These are phyloP conservation scores for Sparidentex hasta DNA, from an alignment of 2,797 vertebrate genomes.

Conservation along the genomic window DNA sequence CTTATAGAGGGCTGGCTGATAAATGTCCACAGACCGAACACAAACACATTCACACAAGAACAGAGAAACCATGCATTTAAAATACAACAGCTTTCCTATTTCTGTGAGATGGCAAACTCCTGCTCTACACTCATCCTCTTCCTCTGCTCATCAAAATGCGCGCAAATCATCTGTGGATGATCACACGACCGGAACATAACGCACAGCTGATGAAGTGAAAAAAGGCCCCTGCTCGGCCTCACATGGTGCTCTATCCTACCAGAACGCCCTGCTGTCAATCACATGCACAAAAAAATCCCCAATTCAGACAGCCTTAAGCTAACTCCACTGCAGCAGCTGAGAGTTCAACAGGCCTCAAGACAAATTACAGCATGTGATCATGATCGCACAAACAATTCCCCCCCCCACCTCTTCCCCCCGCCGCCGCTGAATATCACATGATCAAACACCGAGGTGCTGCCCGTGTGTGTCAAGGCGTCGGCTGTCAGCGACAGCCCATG, in stretches of 20 bases:
- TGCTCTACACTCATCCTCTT: too few species aligned
- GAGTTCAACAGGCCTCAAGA: conserved; percentile 51
- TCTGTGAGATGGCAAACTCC: too few species aligned
- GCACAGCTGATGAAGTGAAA: neutral
- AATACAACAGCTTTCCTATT: too few species aligned
- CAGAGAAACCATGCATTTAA: too few species aligned
- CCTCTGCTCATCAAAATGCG: neutral
- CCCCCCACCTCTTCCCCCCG: neutral
- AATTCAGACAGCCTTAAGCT: conserved; percentile 9
- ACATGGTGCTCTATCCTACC: neutral
- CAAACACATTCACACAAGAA: too few species aligned
- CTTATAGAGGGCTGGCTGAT: too few species aligned
- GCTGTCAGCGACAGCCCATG: conserved; percentile 67
- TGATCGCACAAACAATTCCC: conserved; percentile 48
- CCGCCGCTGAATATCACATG: conserved; percentile 45
- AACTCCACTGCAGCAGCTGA: conserved; percentile 36
- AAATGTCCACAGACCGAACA: too few species aligned
- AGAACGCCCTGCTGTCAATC: conserved; percentile 39
- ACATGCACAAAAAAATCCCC: neutral
- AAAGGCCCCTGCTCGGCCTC: neutral
- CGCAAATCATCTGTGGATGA: neutral
- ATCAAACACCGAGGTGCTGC: conserved; percentile 69
- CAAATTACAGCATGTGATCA: conserved; percentile 66
- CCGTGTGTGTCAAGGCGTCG: conserved; percentile 48
- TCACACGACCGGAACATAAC: neutral